Conservation (phyloP, 1,140 invertebrate species). For the Drosophila sechellia region DNA sequence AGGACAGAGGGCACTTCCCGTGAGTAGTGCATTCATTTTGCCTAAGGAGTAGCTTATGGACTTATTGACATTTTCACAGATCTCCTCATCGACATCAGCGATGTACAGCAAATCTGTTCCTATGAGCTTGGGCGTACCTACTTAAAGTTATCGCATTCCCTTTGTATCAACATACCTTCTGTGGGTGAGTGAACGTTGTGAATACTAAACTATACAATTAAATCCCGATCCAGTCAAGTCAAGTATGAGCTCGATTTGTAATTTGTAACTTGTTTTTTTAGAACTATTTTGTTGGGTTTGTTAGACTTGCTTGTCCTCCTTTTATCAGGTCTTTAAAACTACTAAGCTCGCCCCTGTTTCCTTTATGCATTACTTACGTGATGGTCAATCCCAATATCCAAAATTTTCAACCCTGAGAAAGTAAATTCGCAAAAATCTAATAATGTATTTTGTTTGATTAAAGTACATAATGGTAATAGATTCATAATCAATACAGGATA, state of each 20-base stretch:
- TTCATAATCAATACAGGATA: constrained; percentile 65
- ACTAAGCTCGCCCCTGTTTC: too few relatives aligned
- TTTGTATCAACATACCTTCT: constrained; percentile 97
- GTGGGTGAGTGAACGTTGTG: constrained; percentile 89
- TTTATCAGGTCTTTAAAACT: too few relatives aligned
- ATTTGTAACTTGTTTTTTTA: too few relatives aligned
- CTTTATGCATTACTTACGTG: neutral
- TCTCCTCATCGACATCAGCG: constrained; percentile 99
- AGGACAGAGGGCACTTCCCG: constrained; percentile 96
- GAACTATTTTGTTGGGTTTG: too few relatives aligned
- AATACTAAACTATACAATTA: neutral
- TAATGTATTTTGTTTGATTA: constrained; percentile 65
- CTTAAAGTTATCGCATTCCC: constrained; percentile 92
- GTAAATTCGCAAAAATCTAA: constrained; percentile 55
- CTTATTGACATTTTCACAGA: constrained; percentile 85
- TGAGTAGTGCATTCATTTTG: constrained; percentile 86
- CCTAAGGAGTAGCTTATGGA: neutral
- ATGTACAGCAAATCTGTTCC: constrained; percentile 97
- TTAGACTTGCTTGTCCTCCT: too few relatives aligned
- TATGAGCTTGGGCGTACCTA: constrained; percentile 98
- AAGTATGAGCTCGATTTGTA: too few relatives aligned
- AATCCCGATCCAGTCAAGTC: too few relatives aligned
- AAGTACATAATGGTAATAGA: constrained; percentile 62
- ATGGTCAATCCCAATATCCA: neutral
- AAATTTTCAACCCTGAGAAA: neutral